phyloP scores from a whole-genome alignment of 2,888 invertebrate genomes.

The Agrochola litura region DNA sequence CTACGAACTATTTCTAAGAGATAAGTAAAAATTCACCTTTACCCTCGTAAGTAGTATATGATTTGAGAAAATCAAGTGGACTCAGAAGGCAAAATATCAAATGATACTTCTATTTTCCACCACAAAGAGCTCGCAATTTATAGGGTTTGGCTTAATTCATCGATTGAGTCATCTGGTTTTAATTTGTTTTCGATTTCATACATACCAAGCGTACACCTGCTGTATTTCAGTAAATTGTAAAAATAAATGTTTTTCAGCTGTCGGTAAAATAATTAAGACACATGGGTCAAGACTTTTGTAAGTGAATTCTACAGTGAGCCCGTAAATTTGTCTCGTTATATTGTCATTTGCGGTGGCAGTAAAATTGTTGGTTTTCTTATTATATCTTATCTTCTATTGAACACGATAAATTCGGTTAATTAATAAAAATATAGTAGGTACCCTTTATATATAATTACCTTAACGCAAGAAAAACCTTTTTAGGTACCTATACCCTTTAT shows the following conservation, averaged over 20 bases:
- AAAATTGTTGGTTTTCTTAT: not conserved
- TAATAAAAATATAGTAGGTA: no score
- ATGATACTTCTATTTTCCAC: conserved; percentile 11
- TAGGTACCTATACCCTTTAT: no score
- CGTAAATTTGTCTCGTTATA: not conserved
- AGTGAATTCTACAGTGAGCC: not conserved
- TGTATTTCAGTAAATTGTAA: conserved; percentile 33
- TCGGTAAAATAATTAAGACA: conserved; percentile 6
- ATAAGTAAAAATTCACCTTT: conserved; percentile 26
- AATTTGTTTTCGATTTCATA: conserved; percentile 60
- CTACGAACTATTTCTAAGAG: conserved; percentile 27
- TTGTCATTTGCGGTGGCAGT: not conserved
- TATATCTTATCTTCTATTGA: not conserved
- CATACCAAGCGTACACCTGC: conserved; percentile 41
- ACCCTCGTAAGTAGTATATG: conserved; percentile 22
- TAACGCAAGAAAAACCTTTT: no score
- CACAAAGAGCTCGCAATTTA: conserved; percentile 9
- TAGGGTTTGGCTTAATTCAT: conserved; percentile 56
- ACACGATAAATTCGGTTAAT: not conserved
- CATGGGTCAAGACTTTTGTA: not conserved
- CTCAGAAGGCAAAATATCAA: conserved; percentile 20
- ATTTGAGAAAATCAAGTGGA: conserved; percentile 16
- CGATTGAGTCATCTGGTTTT: conserved; percentile 60
- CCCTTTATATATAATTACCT: no score
- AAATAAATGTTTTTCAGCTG: conserved; percentile 30